Evolutionary conservation across 2,888 invertebrate genomes (phyloP), one percentile per base, ranked within the genome.

Genomic region (Calameuta pallipes): DNA sequence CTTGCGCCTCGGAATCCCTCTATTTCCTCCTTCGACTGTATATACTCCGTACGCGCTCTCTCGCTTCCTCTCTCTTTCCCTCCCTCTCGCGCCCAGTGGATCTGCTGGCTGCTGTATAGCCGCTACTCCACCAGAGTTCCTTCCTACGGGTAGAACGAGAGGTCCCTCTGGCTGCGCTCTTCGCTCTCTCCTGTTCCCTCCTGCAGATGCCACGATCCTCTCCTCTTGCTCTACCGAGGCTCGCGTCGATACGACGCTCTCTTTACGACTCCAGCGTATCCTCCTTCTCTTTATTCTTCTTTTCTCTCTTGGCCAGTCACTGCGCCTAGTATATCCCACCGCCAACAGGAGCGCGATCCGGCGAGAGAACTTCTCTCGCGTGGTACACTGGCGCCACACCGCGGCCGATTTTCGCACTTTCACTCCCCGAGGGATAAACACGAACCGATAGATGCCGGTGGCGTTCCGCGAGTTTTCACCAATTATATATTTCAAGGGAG

Each of bases 351-450:
- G 74, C 34, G 36, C 36, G 30, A 41, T 30, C 9, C 41, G 41
- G 9, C 33, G 34, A n/a, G 34, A n/a, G 33, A 41, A 11, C 13
- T 71, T 71, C 71, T 71, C 71, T 71, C 33, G 68, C 23, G 68
- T 15, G 78, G 75, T 70, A 78, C 76, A 76, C 78, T 78, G 68
- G 75, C 78, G 78, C 75, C 78, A 70, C 78, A 75, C 75, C 71
- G 36, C 31, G 74, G 75, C 74, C 78, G 75, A 74, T 77, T 36
- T 69, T 77, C 34, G 75, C 71, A 69, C 75, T 37, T 75, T 11
- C 73, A 70, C 36, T 69, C 30, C 12, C 77, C 56, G 23, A 9
- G 56, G 56, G 56, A 56, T 56, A 56, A 56, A 23, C 56, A 56
- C 56, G 56, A 23, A 56, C 56, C 56, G 56, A 56, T 56, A 56